These are phyloP conservation scores for Campylorhamphus procurvoides DNA, from an alignment of 2,113 vertebrate species.

Conservation along the genomic window DNA sequence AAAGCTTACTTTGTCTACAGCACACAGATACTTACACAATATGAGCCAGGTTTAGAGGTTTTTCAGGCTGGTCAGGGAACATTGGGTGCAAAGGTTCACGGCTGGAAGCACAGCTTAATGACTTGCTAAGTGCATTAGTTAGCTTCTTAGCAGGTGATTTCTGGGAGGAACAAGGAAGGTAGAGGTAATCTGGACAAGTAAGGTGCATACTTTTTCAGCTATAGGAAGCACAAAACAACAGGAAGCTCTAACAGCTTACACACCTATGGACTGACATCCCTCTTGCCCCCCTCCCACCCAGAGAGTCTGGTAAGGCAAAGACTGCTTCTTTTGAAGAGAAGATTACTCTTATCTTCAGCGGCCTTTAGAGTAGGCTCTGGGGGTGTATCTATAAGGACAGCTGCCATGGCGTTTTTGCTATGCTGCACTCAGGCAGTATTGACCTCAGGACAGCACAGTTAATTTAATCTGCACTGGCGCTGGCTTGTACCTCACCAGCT, in stretches of 20 bases:
- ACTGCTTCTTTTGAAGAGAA: neutral
- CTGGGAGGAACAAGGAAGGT: conserved; percentile 78
- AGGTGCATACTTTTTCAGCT: conserved; percentile 48
- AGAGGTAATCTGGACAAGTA: conserved; percentile 66
- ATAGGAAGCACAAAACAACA: conserved; percentile 49
- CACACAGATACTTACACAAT: conserved; percentile 89
- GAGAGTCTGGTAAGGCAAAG: neutral
- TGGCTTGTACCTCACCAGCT: neutral
- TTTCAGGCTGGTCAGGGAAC: conserved; percentile 94
- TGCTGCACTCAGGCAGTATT: neutral
- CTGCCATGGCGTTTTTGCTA: neutral
- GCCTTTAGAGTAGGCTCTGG: neutral
- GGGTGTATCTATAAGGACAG: neutral
- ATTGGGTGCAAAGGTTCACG: conserved; percentile 93
- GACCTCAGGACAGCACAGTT: neutral
- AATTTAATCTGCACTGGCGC: neutral
- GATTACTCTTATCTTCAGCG: neutral
- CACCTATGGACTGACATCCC: neutral
- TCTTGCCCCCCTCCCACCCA: neutral
- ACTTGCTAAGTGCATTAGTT: conserved; percentile 96
- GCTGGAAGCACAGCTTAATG: conserved; percentile 96
- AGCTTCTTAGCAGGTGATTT: conserved; percentile 99
- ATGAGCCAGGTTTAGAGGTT: conserved; percentile 95
- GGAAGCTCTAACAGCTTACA: conserved; percentile 1
- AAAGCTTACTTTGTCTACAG: neutral